phyloP scores from a whole-genome alignment of 2,797 vertebrate genomes.

The Remorina albescens region DNA sequence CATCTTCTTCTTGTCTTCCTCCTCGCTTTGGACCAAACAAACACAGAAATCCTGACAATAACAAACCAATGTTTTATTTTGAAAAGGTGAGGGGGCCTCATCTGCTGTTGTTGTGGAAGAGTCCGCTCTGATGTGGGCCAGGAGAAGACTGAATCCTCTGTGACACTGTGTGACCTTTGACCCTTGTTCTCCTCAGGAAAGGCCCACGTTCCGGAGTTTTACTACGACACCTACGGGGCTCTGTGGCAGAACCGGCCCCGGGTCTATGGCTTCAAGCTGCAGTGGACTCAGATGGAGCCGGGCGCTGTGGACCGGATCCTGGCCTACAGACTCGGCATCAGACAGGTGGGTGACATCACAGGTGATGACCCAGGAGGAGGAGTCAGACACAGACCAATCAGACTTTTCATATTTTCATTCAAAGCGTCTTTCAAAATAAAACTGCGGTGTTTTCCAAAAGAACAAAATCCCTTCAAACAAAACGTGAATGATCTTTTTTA shows the following conservation, averaged over 20 bases:
- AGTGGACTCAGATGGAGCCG: slow-evolving; percentile 98
- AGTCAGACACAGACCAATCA: too few relatives aligned
- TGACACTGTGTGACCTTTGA: slow-evolving; percentile 17
- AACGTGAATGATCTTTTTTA: too few relatives aligned
- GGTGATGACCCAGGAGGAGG: too few relatives aligned
- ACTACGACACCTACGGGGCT: slow-evolving; percentile 93
- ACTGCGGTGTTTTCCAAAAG: too few relatives aligned
- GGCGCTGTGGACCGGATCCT: slow-evolving; percentile 91
- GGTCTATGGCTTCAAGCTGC: slow-evolving; percentile 93
- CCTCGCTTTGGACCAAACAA: neutral
- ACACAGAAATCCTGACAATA: neutral
- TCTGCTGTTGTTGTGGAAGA: too few relatives aligned
- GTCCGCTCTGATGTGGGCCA: too few relatives aligned
- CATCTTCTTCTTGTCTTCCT: neutral
- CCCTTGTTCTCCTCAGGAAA: slow-evolving; percentile 83
- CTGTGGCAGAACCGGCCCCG: slow-evolving; percentile 94
- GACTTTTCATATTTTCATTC: too few relatives aligned
- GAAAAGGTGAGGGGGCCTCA: too few relatives aligned
- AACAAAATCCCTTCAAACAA: too few relatives aligned
- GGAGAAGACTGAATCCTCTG: too few relatives aligned
- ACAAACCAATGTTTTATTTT: neutral
- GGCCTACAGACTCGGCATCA: slow-evolving; percentile 92
- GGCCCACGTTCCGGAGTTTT: slow-evolving; percentile 94
- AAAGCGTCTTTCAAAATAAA: too few relatives aligned
- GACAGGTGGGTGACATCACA: slow-evolving; percentile 80